Percentiles rank a stretch among this genome's conserved stretches.
phyloP scores from a whole-genome alignment of 2,797 vertebrate species.

The Falco cherrug region DNA sequence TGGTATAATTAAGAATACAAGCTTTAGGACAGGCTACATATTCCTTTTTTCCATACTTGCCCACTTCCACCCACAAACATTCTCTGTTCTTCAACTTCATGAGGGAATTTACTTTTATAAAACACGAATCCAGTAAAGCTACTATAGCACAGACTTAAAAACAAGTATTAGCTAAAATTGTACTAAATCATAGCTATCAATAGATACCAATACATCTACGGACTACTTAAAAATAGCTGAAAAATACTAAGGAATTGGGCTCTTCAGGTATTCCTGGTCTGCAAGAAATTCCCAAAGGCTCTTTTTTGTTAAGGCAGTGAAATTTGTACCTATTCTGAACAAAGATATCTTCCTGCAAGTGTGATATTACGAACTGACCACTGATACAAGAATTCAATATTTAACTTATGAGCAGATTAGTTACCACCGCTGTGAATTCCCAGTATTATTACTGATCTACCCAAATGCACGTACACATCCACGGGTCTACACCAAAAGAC shows the following conservation, averaged over 20 bases:
- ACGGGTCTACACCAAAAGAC: not conserved
- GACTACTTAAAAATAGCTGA: not conserved
- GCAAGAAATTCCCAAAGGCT: not conserved
- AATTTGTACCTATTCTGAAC: not conserved
- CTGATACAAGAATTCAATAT: not conserved
- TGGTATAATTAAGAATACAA: conserved; percentile 42
- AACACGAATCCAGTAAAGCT: not conserved
- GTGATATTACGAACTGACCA: not conserved
- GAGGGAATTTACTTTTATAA: not conserved
- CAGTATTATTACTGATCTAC: not conserved
- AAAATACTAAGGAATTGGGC: not conserved
- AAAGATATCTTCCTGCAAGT: not conserved
- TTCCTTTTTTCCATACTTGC: not conserved
- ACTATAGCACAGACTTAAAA: not conserved
- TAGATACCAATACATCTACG: not conserved
- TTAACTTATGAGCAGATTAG: not conserved
- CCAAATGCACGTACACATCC: fast-evolving
- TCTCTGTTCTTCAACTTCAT: not conserved
- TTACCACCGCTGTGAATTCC: not conserved
- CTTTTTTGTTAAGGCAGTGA: not conserved
- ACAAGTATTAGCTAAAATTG: not conserved
- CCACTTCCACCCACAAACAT: not conserved
- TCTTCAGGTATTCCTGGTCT: not conserved
- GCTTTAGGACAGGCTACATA: not conserved
- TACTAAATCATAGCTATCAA: not conserved